Evolutionary conservation across 53 echinoderm and acorn worm species (phyloP).

Genomic region (Apostichopus leukothele): DNA sequence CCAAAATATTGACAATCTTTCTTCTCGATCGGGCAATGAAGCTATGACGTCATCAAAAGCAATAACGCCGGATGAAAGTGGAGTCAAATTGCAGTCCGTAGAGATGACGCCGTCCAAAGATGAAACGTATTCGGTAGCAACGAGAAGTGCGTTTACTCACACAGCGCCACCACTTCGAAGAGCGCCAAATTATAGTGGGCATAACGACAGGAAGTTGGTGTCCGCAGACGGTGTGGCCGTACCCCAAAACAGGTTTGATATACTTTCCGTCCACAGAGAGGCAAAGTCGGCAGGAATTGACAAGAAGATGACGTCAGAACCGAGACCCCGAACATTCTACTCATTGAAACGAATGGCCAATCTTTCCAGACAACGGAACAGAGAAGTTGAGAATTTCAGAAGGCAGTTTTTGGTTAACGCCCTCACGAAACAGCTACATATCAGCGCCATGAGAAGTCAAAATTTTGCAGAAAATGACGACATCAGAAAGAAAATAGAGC

Average conservation of each 20-base stretch:
- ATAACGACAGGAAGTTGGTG: background rate
- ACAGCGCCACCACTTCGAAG: slow-evolving; percentile 18
- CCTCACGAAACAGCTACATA: slow-evolving; percentile 71
- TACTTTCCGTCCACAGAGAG: background rate
- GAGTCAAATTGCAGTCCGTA: background rate
- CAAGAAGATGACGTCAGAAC: background rate
- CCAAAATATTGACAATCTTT: background rate
- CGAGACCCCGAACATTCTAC: slow-evolving; percentile 15
- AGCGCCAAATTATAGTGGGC: background rate
- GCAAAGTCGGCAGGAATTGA: background rate
- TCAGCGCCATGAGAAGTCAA: slow-evolving; percentile 74
- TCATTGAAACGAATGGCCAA: slow-evolving; percentile 19
- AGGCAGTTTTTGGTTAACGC: slow-evolving; percentile 80
- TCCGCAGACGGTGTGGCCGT: background rate
- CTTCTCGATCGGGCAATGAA: background rate
- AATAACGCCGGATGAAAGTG: background rate
- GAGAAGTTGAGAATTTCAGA: slow-evolving; percentile 68
- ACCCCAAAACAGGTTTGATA: background rate
- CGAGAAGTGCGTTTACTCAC: background rate
- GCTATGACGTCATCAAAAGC: background rate
- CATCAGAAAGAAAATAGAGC: slow-evolving; percentile 88
- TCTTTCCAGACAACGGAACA: slow-evolving; percentile 21
- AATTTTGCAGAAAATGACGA: slow-evolving; percentile 82
- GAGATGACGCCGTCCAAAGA: background rate
- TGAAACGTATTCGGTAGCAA: background rate